Evolutionary conservation across 2,888 invertebrate species (phyloP), one percentile per base, ranked within the genome.

Genomic region (Dione vanillae): DNA sequence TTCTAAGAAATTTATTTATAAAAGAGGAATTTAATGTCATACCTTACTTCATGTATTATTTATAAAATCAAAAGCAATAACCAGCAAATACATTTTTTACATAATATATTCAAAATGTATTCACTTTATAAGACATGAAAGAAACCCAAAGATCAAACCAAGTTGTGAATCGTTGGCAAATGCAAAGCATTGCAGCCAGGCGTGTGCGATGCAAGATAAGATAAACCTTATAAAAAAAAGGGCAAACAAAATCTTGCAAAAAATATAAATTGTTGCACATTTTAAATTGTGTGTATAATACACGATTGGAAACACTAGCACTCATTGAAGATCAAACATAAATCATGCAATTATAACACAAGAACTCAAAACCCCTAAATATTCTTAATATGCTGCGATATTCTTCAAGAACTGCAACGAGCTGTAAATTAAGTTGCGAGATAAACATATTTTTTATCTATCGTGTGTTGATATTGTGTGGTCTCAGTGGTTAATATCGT

Each of bases 121-220:
- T 73, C 52, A 58, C 65, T 74, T 73, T 41, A 27, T 41, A 65
- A 70, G 64, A 74, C 70, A 69, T 70, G 69, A 54, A 74, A 77
- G 70, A 76, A 73, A 78, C 78, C 81, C 82, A 47, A 81, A 83
- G 79, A 77, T 72, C 76, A 83, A 82, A 83, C 79, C 79, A 79
- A 81, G 72, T 79, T 78, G 77, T 82, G 83, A 81, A 84, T 82
- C 84, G 78, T 87, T 79, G 86, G 90, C 86, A 86, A 89, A 92
- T 91, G 92, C 92, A 88, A 92, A 92, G 92, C 92, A 85, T 90
- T 90, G 90, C 88, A 89, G 87, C 87, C 89, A 92, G 92, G 92
- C 92, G 91, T 89, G 91, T 85, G 85, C 85, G 81, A 83, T 85
- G 82, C 83, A 82, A 79, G 79, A 81, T 80, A 83, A 79, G 80